phyloP scores from a whole-genome alignment of 2,888 invertebrate species.

The Holacanthella duospinosa region DNA sequence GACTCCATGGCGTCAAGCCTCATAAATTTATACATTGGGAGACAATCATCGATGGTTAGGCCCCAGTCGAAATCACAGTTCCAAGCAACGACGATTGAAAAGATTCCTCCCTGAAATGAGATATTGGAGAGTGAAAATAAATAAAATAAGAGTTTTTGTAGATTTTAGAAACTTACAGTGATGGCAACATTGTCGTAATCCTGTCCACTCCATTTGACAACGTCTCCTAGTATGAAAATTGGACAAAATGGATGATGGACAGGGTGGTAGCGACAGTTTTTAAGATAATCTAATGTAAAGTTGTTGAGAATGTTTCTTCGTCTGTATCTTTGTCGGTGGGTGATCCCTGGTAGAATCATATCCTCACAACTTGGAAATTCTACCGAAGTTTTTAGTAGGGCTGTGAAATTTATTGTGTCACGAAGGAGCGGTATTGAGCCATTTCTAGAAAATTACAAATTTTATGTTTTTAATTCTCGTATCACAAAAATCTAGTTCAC shows the following conservation, averaged over 20 bases:
- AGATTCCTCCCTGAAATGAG: constrained; percentile 43
- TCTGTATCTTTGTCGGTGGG: no score
- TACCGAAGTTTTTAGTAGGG: constrained; percentile 26
- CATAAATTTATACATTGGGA: constrained; percentile 44
- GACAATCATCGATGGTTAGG: constrained; percentile 40
- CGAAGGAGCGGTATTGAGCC: constrained; percentile 19
- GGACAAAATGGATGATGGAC: constrained; percentile 41
- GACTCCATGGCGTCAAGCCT: constrained; percentile 43
- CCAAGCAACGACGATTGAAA: constrained; percentile 43
- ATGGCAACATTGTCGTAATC: constrained; percentile 21
- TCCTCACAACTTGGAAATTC: constrained; percentile 26
- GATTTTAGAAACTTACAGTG: not conserved
- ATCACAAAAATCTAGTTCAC: no score
- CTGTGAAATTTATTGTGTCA: constrained; percentile 22
- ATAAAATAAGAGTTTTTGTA: no score
- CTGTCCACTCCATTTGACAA: constrained; percentile 39
- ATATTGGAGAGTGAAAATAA: no score
- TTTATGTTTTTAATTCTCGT: no score
- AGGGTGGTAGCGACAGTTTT: constrained; percentile 39
- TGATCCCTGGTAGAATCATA: not conserved
- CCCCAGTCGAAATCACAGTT: constrained; percentile 45
- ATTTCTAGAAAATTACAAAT: constrained; percentile 11
- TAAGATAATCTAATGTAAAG: constrained; percentile 38
- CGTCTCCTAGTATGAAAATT: constrained; percentile 42
- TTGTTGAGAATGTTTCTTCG: constrained; percentile 39